Evolutionary conservation across 2,888 invertebrate genomes (phyloP).

Genomic region (Pachydiplax longipennis): DNA sequence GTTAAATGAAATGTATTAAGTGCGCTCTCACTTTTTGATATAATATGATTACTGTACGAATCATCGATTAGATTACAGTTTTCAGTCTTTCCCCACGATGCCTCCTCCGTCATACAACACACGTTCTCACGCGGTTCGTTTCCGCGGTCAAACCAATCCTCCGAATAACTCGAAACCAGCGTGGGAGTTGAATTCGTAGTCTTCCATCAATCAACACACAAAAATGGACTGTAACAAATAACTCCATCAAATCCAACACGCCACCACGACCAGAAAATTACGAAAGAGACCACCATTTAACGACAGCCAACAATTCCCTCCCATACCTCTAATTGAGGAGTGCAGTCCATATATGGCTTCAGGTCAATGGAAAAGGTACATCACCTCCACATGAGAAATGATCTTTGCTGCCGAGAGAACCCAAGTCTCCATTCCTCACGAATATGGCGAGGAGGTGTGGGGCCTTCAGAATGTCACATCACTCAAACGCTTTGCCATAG

Average conservation of each 20-base stretch:
- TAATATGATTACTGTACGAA: background rate
- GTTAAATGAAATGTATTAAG: too few relatives aligned
- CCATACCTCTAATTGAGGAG: background rate
- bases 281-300: background rate
- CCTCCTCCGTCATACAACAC: background rate
- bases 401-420: background rate
- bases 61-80: too few relatives aligned
- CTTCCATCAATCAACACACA: too few relatives aligned
- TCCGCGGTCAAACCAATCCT: background rate
- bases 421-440: background rate
- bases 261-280: background rate
- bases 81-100: background rate
- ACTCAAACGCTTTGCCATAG: background rate
- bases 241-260: background rate
- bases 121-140: background rate
- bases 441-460: background rate
- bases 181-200: background rate
- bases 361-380: background rate
- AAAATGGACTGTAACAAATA: background rate
- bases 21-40: background rate
- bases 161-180: background rate
- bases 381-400: conserved; percentile 1
- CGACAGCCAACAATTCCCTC: background rate
- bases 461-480: background rate
- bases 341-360: background rate